Evolutionary conservation across 2,888 invertebrate genomes (phyloP), one percentile per base, ranked within the genome.

Genomic region (Athalia circularis): DNA sequence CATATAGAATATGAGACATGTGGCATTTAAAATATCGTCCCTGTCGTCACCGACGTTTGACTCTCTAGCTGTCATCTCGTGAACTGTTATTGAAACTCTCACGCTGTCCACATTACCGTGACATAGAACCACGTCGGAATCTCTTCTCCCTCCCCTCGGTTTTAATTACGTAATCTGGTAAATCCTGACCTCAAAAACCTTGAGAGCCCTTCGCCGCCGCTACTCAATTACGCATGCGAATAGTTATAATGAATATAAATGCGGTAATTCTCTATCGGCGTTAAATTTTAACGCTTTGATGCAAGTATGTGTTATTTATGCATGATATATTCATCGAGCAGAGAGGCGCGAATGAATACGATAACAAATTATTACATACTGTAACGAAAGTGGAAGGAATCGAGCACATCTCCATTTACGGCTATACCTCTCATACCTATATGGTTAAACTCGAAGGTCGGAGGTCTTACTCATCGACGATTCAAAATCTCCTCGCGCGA

Each of bases 381-480:
- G 50, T 50, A 50, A 61, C n/a, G 72, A 72, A 59, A 72, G 54
- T 64, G 61, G 62, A 45, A 43, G 47, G 72, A 72, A 64, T 74
- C 72, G 62, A 78, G 57, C 74, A 62, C 64, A 78, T 78, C 64
- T 54, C 78, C 78, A 72, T 78, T 15, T 78, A 74, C n/a, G 74
- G 72, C 54, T 29, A 78, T 62, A 62, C 47, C 8, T 2, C 45
- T 13, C 62, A 29, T 50, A 50, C 54, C 29, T 29, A 29, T 29
- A 29, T 29, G 29, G 50, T 64, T 48, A 75, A 52, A 75, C 62
- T 57, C 47, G 45, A 50, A 48, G 8, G 43, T 15, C 3, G 7
- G 43, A 57, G 43, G 43, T 72, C 47, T 72, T 72, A 72, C 72
- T 72, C 72, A 72, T 72, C 72, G 72, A 13, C 59, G 59, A 72